A percentile compares a stretch with the other conserved stretches of the same genome.
These are phyloP conservation scores for Cyanistes caeruleus DNA, from an alignment of 2,113 vertebrate genomes.

Conservation along the genomic window DNA sequence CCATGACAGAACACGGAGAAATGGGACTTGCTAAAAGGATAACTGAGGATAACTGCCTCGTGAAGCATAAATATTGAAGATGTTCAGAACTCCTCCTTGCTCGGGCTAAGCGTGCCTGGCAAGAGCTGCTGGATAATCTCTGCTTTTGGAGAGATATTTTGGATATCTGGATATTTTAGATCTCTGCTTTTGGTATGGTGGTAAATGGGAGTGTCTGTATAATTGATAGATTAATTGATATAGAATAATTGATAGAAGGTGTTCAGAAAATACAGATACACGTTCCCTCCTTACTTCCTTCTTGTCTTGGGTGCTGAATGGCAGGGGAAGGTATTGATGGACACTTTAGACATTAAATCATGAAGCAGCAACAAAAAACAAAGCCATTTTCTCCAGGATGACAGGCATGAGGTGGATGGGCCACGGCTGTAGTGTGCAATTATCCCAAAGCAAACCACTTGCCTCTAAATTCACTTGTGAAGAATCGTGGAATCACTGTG, in stretches of 20 bases:
- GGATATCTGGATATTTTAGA: no score
- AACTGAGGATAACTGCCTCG: slow-evolving; percentile 65
- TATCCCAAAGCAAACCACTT: neutral
- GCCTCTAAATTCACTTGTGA: neutral
- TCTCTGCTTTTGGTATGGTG: no score
- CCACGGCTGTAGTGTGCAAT: neutral
- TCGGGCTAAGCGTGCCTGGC: neutral
- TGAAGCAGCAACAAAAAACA: neutral
- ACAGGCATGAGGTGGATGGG: neutral
- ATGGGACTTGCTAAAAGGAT: slow-evolving; percentile 68
- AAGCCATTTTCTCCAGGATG: neutral
- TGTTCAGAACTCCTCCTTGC: neutral
- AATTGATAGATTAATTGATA: no score
- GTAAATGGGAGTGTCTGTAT: no score
- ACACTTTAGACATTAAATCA: neutral
- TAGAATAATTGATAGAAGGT: neutral
- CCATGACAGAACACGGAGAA: slow-evolving; percentile 68
- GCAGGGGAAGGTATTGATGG: neutral
- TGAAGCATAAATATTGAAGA: slow-evolving; percentile 62
- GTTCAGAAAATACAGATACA: neutral
- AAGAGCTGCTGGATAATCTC: neutral
- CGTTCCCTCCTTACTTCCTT: neutral
- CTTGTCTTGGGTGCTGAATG: neutral
- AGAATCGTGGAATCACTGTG: neutral
- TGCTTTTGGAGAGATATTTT: neutral